Base-by-base conservation (phyloP, 2,888 invertebrate genomes). In the Troides aeacus region DNA sequence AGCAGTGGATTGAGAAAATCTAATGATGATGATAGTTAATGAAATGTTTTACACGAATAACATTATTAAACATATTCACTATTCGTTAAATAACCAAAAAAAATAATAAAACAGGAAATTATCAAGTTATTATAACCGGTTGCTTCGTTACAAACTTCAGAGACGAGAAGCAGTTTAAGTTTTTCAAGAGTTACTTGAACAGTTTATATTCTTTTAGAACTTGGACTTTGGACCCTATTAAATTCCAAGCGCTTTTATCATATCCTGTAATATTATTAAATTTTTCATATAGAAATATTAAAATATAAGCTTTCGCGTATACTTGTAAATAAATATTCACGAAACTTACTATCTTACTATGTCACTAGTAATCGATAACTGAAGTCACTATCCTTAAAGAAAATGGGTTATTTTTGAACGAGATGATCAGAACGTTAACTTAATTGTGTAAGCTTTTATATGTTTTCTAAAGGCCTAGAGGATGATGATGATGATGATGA, bases 181-280 rank as follows among this genome's bases (percentile, higher is more conserved):
- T 57, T 64, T 57, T 64, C 8, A 39, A 57, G 39, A 56, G 64
- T 64, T 57, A 64, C 64, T 64, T 57, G 57, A 4, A 30, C 36
- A n/a, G 64, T 39, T 64, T 57, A 64, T 64, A 57, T 36, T 21
- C 64, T 64, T 57, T 56, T 57, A 57, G 39, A 64, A 64, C 64
- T 64, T 64, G 21, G 57, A 39, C 39, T 56, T 15, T 5, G 56
- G 39, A 39, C 46, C 53, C 53, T 63, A 36, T 53, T 53, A 63
- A 63, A 62, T 63, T 53, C 24, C 2, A 63, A 53, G 12, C 36
- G 17, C 24, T 57, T 36, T 64, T 64, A 21, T n/a, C 6, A 53
- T 53, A n/a, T 2, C 53, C 17, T 53, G 53, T 18, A 53, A 53
- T 53, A 53, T 18, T 53, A 53, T 1, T 17, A 17, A 17, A 17